These are phyloP conservation scores for Luperina testacea DNA, from an alignment of 2,888 invertebrate species.

Conservation along the genomic window DNA sequence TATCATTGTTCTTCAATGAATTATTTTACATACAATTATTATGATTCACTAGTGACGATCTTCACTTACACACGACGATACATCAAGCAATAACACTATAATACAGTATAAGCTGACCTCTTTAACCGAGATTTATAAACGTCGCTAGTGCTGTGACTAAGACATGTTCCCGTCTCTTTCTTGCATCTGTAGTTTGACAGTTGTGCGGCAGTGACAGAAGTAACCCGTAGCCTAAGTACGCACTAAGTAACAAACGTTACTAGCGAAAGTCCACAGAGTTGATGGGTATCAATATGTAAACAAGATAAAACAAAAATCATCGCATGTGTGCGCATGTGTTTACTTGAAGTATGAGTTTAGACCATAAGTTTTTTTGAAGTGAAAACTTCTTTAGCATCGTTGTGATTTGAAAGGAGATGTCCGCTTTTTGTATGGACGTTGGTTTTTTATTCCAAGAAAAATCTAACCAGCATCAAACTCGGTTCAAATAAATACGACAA, in stretches of 20 bases:
- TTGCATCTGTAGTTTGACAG: no score
- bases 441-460: no score
- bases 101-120: not conserved
- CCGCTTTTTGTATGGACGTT: no score
- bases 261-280: not conserved
- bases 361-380: no score
- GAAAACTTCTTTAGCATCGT: no score
- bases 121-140: not conserved
- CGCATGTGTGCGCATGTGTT: no score
- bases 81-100: not conserved
- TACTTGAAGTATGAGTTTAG: not conserved
- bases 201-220: not conserved
- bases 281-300: not conserved
- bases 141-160: not conserved
- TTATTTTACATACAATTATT: constrained; percentile 36
- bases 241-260: not conserved
- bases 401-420: no score
- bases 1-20: constrained; percentile 44
- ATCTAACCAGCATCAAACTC: no score
- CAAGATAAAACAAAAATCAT: not conserved
- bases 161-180: not conserved
- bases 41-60: constrained; percentile 30
- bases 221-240: not conserved
- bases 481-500: no score
- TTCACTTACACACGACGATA: not conserved